Conservation (phyloP, 1,140 invertebrate genomes). For the Nephotettix cincticeps region DNA sequence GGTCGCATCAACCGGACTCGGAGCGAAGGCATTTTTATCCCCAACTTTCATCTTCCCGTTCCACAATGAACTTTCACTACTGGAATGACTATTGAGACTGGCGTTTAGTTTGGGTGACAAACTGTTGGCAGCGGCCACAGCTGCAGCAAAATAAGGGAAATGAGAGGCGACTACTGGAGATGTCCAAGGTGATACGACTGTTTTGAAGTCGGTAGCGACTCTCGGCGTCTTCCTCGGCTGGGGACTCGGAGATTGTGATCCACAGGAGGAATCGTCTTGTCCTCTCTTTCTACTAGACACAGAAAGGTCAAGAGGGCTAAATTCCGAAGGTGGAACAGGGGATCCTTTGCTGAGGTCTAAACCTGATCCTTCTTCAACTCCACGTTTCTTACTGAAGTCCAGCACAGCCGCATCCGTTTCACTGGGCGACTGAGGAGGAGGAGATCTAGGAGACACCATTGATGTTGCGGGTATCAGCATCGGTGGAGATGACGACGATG, state of each 20-base stretch:
- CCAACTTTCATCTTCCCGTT: constrained; percentile 76
- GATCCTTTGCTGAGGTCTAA: constrained; percentile 62
- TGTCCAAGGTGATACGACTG: constrained; percentile 70
- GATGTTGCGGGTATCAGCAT: constrained; percentile 51
- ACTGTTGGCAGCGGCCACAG: constrained; percentile 63
- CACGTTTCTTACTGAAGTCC: constrained; percentile 73
- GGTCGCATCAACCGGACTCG: constrained; percentile 65
- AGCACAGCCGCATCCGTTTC: constrained; percentile 60
- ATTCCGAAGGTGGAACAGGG: constrained; percentile 52
- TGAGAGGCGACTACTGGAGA: constrained; percentile 72
- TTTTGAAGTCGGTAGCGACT: constrained; percentile 57
- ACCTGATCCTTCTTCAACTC: constrained; percentile 52
- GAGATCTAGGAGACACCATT: constrained; percentile 46
- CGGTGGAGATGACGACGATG: constrained; percentile 59
- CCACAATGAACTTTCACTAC: constrained; percentile 57
- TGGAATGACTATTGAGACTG: constrained; percentile 45
- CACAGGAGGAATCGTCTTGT: constrained; percentile 60
- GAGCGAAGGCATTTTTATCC: constrained; percentile 43
- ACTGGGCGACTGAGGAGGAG: constrained; percentile 48
- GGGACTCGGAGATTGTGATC: constrained; percentile 49
- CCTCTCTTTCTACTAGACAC: constrained; percentile 70
- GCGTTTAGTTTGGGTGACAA: constrained; percentile 69
- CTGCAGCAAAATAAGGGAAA: constrained; percentile 76
- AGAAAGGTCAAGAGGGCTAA: constrained; percentile 76
- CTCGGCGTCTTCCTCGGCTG: constrained; percentile 40